A percentile compares a stretch with the other conserved stretches of the same genome.
Conservation (phyloP, 1,140 invertebrate species). For the Phthorimaea operculella region DNA sequence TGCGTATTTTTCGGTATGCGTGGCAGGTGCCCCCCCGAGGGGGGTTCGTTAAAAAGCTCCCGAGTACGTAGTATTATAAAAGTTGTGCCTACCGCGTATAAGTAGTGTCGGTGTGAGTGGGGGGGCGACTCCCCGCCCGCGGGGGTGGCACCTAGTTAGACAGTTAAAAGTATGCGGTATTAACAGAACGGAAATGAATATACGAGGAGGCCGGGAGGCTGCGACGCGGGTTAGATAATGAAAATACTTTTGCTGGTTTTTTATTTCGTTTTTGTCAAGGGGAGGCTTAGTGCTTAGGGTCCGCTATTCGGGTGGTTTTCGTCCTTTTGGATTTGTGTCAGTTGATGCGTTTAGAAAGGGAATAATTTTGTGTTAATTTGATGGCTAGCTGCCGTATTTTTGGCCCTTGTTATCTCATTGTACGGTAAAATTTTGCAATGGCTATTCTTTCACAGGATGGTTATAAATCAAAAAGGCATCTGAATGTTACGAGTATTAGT, state of each 20-base stretch:
- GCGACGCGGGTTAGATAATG: conserved; percentile 55
- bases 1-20: conserved; percentile 33
- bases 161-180: conserved; percentile 67
- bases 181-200: conserved; percentile 67
- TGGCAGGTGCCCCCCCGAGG: conserved; percentile 46
- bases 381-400: too few relatives aligned
- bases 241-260: conserved; percentile 44
- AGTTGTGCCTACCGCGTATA: conserved; percentile 65
- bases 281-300: conserved; percentile 8
- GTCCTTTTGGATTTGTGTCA: too few relatives aligned
- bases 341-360: too few relatives aligned
- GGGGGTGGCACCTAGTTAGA: conserved; percentile 31
- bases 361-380: too few relatives aligned
- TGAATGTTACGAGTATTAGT: too few relatives aligned
- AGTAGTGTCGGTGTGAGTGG: conserved; percentile 47
- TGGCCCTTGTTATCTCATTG: too few relatives aligned
- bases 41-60: conserved; percentile 61
- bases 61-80: conserved; percentile 66
- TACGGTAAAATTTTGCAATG: too few relatives aligned
- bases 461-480: too few relatives aligned
- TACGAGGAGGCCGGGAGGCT: conserved; percentile 58
- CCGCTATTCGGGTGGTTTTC: neutral
- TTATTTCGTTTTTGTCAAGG: conserved; percentile 39
- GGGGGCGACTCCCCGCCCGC: conserved; percentile 17
- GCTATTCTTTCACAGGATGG: too few relatives aligned